phyloP scores from a whole-genome alignment of 2,797 vertebrate genomes.

The Lepidocolaptes lacrymiger region DNA sequence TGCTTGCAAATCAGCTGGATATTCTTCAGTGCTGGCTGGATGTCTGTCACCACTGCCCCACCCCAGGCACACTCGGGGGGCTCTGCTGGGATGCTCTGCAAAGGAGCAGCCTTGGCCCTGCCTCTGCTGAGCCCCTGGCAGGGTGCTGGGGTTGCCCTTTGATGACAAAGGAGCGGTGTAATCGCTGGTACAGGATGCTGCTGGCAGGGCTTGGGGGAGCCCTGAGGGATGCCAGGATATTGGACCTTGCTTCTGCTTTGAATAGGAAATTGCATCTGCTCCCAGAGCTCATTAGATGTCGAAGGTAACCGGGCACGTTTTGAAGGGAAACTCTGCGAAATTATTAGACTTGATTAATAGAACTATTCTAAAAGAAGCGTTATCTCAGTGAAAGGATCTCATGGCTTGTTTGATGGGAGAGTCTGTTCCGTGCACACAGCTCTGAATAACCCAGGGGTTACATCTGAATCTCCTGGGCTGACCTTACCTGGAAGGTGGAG shows the following conservation, averaged over 20 bases:
- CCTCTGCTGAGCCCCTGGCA: background rate
- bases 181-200: fast-evolving
- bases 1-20: background rate
- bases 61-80: fast-evolving
- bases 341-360: background rate
- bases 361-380: background rate
- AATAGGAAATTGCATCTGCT: background rate
- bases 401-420: background rate
- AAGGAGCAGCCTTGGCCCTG: background rate
- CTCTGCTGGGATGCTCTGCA: background rate
- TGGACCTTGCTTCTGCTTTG: background rate
- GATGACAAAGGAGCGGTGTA: background rate
- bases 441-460: background rate
- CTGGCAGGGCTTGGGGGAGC: background rate
- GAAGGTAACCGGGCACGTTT: background rate
- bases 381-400: background rate
- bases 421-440: background rate
- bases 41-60: background rate
- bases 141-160: background rate
- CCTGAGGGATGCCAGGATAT: background rate
- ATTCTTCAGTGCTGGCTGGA: background rate
- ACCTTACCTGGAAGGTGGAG: fast-evolving
- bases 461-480: background rate
- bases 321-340: background rate
- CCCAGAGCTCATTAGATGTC: background rate